phyloP scores from a whole-genome alignment of 1,140 invertebrate genomes.

The Atta texana region DNA sequence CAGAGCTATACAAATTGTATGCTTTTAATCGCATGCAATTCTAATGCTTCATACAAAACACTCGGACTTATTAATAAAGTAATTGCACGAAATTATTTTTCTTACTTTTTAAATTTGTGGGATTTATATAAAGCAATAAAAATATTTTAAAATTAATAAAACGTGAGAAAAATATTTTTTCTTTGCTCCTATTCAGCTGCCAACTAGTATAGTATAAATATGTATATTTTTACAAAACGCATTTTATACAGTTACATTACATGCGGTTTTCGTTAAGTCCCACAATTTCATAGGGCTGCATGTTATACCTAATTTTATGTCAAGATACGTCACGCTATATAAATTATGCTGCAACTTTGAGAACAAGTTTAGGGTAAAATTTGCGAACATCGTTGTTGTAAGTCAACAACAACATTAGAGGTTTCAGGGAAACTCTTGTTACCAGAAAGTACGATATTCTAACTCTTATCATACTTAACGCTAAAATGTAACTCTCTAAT shows the following conservation, averaged over 20 bases:
- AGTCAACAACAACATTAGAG: conserved; percentile 50
- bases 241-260: conserved; percentile 5
- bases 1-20: conserved; percentile 17
- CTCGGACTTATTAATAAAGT: conserved; percentile 26
- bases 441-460: conserved; percentile 9
- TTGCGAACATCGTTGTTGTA: conserved; percentile 29
- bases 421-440: conserved; percentile 28
- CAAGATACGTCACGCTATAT: conserved; percentile 54
- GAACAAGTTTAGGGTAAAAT: conserved; percentile 55
- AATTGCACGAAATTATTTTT: background rate
- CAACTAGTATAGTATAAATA: background rate
- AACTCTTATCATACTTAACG: conserved; percentile 7
- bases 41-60: background rate
- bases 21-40: background rate
- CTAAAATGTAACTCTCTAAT: conserved; percentile 29
- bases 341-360: conserved; percentile 63
- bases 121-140: background rate
- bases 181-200: background rate
- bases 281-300: conserved; percentile 26
- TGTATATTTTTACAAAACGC: background rate
- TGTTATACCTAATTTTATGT: conserved; percentile 51
- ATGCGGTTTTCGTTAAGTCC: conserved; percentile 3
- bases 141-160: background rate
- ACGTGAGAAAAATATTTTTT: background rate
- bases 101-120: background rate